Conservation (phyloP, 2,888 invertebrate species). For the Laspeyria flexula region DNA sequence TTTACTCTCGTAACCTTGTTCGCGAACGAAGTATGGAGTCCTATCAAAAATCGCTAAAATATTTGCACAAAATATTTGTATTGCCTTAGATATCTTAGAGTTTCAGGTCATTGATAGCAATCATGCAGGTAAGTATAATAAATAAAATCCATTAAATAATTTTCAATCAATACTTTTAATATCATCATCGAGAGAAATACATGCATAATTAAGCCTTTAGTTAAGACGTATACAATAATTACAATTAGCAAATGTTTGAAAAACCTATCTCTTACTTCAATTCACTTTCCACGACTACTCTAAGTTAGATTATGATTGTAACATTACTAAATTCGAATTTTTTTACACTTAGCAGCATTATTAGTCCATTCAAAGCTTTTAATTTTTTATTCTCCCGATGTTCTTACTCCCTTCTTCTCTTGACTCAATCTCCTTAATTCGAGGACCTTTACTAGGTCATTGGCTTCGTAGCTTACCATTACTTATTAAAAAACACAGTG, state of each 20-base stretch:
- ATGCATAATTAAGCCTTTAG: slow-evolving; percentile 19
- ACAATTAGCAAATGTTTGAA: not conserved
- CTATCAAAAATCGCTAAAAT: no score
- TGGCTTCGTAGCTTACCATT: not conserved
- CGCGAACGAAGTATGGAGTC: no score
- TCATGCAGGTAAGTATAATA: slow-evolving; percentile 3
- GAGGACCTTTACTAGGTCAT: slow-evolving; percentile 1
- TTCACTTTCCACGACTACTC: not conserved
- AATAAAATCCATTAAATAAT: not conserved
- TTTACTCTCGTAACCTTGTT: no score
- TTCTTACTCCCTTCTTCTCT: slow-evolving; percentile 1
- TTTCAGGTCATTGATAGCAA: no score
- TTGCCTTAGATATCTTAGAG: no score
- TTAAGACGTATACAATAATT: slow-evolving; percentile 14
- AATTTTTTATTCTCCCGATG: slow-evolving; percentile 21
- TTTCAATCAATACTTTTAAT: slow-evolving; percentile 37
- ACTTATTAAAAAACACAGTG: slow-evolving; percentile 17
- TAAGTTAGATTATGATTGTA: slow-evolving; percentile 13
- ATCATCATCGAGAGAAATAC: slow-evolving; percentile 44
- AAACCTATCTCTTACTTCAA: slow-evolving; percentile 2
- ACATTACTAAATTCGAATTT: not conserved
- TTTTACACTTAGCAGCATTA: not conserved
- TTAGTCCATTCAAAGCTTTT: not conserved
- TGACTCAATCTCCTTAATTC: not conserved
- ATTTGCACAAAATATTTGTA: no score